Conservation (phyloP, 2,113 vertebrate genomes). For the Istiophorus platypterus region DNA sequence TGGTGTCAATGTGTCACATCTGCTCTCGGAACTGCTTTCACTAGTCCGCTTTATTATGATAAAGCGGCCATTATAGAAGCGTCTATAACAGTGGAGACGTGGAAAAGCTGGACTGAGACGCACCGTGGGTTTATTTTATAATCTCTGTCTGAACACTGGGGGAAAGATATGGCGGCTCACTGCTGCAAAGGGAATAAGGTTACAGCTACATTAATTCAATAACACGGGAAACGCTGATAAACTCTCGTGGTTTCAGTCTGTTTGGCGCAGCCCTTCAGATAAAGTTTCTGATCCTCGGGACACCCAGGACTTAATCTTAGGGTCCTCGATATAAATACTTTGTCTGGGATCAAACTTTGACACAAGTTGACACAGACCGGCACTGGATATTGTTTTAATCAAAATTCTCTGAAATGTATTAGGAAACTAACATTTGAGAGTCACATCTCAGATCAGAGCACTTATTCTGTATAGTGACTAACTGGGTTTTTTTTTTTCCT, state of each 20-base stretch:
- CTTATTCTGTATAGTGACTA: neutral
- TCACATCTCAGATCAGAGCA: neutral
- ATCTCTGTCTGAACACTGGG: neutral
- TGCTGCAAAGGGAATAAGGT: constrained; percentile 14
- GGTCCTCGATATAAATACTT: too few species aligned
- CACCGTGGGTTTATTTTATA: neutral
- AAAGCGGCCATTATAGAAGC: neutral
- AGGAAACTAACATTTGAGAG: neutral
- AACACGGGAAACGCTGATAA: constrained; percentile 10
- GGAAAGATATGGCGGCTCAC: neutral
- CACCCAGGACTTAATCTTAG: neutral
- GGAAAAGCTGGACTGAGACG: neutral
- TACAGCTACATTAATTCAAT: constrained; percentile 40
- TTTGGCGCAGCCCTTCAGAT: neutral
- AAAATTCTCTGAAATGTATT: neutral
- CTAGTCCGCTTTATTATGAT: neutral
- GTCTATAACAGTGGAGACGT: too few species aligned
- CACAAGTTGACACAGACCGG: neutral
- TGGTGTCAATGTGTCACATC: neutral
- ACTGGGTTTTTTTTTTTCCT: too few species aligned
- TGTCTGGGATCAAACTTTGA: too few species aligned
- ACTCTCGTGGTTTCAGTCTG: neutral
- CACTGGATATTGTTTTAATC: neutral
- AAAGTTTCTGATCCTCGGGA: neutral
- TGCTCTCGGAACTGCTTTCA: neutral